Evolutionary conservation across 2,113 vertebrate genomes (phyloP), one percentile per base, ranked within the genome.

Genomic region (Nipponia nippon): DNA sequence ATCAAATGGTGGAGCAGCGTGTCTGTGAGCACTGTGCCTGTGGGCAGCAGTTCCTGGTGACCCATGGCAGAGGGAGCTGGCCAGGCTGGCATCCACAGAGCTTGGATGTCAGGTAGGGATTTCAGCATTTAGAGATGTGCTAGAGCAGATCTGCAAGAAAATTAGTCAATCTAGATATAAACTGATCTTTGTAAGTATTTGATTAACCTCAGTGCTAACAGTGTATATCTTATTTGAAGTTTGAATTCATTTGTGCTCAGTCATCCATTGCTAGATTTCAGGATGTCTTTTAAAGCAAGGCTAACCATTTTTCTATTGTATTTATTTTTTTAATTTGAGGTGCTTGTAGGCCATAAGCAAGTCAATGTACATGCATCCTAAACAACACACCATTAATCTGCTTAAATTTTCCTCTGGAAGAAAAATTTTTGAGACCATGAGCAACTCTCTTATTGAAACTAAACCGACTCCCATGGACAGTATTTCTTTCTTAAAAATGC

Each of bases 221-320:
- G 32, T 8, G 32, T 13, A 0, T 7, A 3, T 59, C 29, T 23
- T 72, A 11, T 34, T 11, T 29, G 16, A 32, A 26, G 19, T 61
- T 34, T 42, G 47, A 78, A 65, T 70, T 61, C 62, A 17, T 19
- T 62, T 5, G 1, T 34, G 36, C 55, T 75, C 17, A 36, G 49
- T 30, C 50, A 36, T 26, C 7, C 26, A 6, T 17, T 29, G n/a
- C 3, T 66, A 30, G 40, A 15, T 27, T 46, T 80, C 56, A 52
- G 42, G 36, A 27, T 70, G 12, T 13, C 23, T 88, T 67, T 95
- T 46, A 61, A 91, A 61, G 29, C 25, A 56, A 34, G 11, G 18
- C 8, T 11, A 78, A 16, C 3, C 0, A 0, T 38, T 65, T 77
- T 78, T 72, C 13, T 26, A 1, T 9, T 21, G 2, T 2, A 1